A percentile compares a stretch with the other conserved stretches of the same genome.
Evolutionary conservation across 92 coral and sea anemone genomes (phyloP).

Genomic region (Actinernus sp.): DNA sequence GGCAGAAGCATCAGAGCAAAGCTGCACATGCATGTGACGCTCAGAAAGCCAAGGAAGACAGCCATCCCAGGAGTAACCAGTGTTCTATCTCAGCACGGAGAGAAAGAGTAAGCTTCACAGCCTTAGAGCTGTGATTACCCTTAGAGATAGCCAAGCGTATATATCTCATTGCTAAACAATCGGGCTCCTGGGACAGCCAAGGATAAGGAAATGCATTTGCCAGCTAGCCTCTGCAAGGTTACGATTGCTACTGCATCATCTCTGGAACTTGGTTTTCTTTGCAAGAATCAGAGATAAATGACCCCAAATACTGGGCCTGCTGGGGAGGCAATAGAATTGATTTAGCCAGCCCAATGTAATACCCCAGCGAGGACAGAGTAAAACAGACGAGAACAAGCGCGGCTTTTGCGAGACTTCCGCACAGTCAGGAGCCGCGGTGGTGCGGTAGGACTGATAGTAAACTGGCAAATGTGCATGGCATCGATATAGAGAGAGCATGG

Average conservation of each 20-base stretch:
- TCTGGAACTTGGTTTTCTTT: conserved; percentile 25
- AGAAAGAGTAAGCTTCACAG: conserved; percentile 2
- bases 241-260: conserved; percentile 24
- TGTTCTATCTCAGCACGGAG: conserved; percentile 37
- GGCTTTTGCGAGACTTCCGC: background rate
- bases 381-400: conserved; percentile 11
- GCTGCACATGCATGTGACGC: conserved; percentile 10
- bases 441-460: background rate
- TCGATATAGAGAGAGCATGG: too few relatives aligned
- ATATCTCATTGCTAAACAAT: too few relatives aligned
- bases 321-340: conserved; percentile 3
- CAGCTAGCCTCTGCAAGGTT: too few relatives aligned
- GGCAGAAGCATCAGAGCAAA: conserved; percentile 30
- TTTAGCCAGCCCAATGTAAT: conserved; percentile 9
- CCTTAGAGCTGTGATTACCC: conserved; percentile 3
- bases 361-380: background rate
- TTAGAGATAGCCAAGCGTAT: conserved; percentile 24
- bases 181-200: too few relatives aligned
- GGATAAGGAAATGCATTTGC: too few relatives aligned
- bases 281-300: conserved; percentile 12
- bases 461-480: conserved; percentile 19
- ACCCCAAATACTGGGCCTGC: conserved; percentile 5
- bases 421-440: background rate
- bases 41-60: conserved; percentile 43
- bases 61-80: conserved; percentile 46